These are phyloP conservation scores for Archivesica marissinica DNA, from an alignment of 1,140 invertebrate species.

Conservation along the genomic window DNA sequence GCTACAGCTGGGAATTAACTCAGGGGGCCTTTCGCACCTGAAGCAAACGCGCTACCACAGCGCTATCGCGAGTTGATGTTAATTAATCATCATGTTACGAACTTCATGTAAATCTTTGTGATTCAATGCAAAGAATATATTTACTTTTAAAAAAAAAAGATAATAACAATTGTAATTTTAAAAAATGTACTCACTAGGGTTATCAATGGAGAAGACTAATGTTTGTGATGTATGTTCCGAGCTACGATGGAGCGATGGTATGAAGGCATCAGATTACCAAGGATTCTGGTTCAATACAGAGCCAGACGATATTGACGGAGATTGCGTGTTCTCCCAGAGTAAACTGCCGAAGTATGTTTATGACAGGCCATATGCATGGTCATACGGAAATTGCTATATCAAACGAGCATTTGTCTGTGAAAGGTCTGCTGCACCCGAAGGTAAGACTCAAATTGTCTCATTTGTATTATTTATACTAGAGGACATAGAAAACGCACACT, in stretches of 20 bases:
- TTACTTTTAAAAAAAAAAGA: too few relatives aligned
- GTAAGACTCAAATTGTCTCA: background rate
- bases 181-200: background rate
- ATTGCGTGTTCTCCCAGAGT: constrained; percentile 7
- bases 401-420: constrained; percentile 46
- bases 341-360: constrained; percentile 36
- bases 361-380: constrained; percentile 48
- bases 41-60: too few relatives aligned
- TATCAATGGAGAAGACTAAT: background rate
- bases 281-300: constrained; percentile 52
- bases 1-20: too few relatives aligned
- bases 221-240: background rate
- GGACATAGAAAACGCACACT: too few relatives aligned
- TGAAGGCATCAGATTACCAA: background rate
- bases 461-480: too few relatives aligned
- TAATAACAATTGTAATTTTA: too few relatives aligned
- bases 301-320: constrained; percentile 20
- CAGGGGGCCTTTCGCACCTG: too few relatives aligned
- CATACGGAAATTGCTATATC: constrained; percentile 12
- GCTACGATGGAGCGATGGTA: constrained; percentile 31
- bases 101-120: too few relatives aligned
- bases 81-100: too few relatives aligned
- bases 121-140: too few relatives aligned
- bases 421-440: constrained; percentile 47
- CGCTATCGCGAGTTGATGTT: too few relatives aligned